Evolutionary conservation across 2,888 invertebrate species (phyloP).

Genomic region (Eilema caniola): DNA sequence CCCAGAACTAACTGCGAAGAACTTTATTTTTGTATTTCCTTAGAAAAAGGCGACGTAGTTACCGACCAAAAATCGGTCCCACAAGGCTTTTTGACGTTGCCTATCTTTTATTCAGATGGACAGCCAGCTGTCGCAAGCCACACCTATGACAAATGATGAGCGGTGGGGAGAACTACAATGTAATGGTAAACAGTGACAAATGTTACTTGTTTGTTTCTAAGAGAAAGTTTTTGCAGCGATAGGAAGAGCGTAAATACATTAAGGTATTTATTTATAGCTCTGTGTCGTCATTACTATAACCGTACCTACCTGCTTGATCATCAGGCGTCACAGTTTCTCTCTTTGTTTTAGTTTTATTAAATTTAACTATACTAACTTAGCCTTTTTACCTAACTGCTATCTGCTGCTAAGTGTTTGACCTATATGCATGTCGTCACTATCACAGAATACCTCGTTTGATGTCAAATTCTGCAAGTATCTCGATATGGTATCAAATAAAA

Average conservation of each 20-base stretch:
- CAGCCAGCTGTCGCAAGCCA: slow-evolving; percentile 45
- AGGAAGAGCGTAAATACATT: slow-evolving; percentile 29
- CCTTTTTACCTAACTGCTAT: no score
- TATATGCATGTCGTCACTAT: no score
- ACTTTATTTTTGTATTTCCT: slow-evolving; percentile 61
- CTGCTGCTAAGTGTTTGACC: no score
- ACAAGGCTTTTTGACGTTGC: slow-evolving; percentile 65
- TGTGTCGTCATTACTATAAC: not conserved
- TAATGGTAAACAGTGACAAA: slow-evolving; percentile 48
- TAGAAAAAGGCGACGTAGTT: slow-evolving; percentile 60
- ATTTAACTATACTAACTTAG: not conserved
- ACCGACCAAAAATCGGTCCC: slow-evolving; percentile 73
- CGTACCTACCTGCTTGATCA: not conserved
- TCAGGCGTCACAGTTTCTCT: not conserved
- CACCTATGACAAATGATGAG: slow-evolving; percentile 69
- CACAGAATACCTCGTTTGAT: no score
- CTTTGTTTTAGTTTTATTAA: not conserved
- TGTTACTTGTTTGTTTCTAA: slow-evolving; percentile 50
- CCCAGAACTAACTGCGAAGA: slow-evolving; percentile 38
- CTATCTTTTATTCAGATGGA: slow-evolving; percentile 75
- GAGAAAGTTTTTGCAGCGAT: slow-evolving; percentile 42
- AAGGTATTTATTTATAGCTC: slow-evolving; percentile 9
- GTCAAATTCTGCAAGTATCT: no score
- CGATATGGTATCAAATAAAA: no score
- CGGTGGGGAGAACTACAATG: slow-evolving; percentile 42